phyloP scores from a whole-genome alignment of 2,113 vertebrate genomes.

The Platycercus adscitus region DNA sequence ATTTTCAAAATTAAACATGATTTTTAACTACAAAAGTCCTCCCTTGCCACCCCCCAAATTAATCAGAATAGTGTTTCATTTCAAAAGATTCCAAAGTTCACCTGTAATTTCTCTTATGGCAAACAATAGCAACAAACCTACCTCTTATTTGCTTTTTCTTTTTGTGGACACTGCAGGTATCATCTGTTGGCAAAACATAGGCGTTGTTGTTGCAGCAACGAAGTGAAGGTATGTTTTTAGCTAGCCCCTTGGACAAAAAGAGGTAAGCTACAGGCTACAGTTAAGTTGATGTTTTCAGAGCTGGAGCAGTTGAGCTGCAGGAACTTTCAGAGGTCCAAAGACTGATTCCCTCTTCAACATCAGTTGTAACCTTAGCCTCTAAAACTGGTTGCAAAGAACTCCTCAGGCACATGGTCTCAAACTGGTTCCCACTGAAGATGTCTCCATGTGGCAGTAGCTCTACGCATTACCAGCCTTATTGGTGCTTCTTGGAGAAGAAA shows the following conservation, averaged over 20 bases:
- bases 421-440: accelerated
- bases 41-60: background rate
- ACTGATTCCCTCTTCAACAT: background rate
- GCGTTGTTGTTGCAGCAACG: background rate
- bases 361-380: background rate
- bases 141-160: background rate
- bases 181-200: background rate
- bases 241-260: background rate
- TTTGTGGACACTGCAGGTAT: background rate
- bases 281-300: background rate
- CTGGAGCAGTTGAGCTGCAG: background rate
- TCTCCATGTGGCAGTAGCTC: background rate
- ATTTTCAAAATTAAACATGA: background rate
- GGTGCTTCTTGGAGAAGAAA: background rate
- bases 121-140: background rate
- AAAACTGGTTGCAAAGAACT: background rate
- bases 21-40: background rate
- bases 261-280: background rate
- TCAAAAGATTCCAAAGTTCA: background rate
- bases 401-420: background rate
- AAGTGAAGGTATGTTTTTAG: background rate
- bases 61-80: background rate
- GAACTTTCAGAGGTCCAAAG: background rate
- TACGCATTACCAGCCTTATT: background rate
- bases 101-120: background rate